Base-by-base conservation (phyloP, 2,888 invertebrate species). In the Drosophila testacea region DNA sequence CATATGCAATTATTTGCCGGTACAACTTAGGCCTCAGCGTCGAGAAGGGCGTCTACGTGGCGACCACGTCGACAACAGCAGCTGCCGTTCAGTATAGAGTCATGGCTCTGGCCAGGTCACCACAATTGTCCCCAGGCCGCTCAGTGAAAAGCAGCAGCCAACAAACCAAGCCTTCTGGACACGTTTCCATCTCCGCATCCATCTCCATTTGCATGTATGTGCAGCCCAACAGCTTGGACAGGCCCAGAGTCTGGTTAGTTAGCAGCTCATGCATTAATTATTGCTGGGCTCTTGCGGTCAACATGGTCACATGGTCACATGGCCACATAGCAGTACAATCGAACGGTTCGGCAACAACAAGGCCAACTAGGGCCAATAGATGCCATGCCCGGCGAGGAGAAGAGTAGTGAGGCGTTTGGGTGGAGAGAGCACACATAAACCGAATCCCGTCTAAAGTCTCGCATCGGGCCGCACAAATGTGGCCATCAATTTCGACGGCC, bases 251-350 rank as follows among this genome's bases (percentile, higher is more conserved):
- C 75, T 73, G 87, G 87, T 84, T 88, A 84, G 87, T 84, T 86
- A 75, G 84, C 82, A 82, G 78, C 87, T 87, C 84, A 75, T 89
- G 89, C 86, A 86, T 86, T 86, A 86, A 88, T 86, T 86, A 89
- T 82, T 79, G 82, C 76, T 84, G 79, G 80, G 79, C 87, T 80
- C 84, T 77, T 88, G 87, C 70, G 89, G 85, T 85, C 77, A 61
- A 51, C 69, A 69, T 73, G 73, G 73, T 59, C 42, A 59, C 32
- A 32, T 32, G 38, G 38, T 4, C 36, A 42, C 73, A 65, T 60
- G 64, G 65, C 48, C 66, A 56, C 63, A 57, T 63, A 55, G 54
- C 56, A 38, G 52, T 55, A 56, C 63, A 52, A 72, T 65, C 72
- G 74, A 69, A 69, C 59, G 59, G 32, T 34, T 32, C n/a, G 44